Conservation (phyloP, 2,113 vertebrate species). For the Philantomba maxwellii region DNA sequence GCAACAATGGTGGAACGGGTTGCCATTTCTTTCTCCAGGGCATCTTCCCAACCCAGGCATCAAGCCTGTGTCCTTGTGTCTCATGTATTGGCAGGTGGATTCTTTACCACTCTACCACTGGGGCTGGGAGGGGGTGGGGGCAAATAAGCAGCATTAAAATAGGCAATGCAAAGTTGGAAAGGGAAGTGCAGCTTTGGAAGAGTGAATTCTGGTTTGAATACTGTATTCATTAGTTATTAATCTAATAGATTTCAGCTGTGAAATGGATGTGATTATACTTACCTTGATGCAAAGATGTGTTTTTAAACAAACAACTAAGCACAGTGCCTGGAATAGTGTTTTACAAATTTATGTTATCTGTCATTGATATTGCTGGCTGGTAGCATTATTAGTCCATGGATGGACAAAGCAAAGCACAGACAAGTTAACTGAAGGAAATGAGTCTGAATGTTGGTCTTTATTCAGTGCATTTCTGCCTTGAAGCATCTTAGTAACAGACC, state of each 20-base stretch:
- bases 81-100: neutral
- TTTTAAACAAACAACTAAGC: neutral
- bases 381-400: neutral
- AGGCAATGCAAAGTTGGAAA: neutral
- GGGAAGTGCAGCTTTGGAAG: neutral
- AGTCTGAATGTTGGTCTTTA: neutral
- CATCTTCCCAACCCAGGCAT: neutral
- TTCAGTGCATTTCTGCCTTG: neutral
- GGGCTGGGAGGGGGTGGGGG: neutral
- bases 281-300: neutral
- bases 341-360: neutral
- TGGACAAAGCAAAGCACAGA: neutral
- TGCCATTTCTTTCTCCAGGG: neutral
- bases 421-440: neutral
- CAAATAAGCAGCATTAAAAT: neutral
- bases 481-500: neutral
- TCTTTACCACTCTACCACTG: neutral
- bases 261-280: neutral
- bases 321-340: neutral
- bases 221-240: neutral
- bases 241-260: neutral
- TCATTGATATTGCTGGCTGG: neutral
- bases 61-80: neutral
- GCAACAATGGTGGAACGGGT: neutral
- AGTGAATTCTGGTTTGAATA: neutral